A percentile compares a stretch with the other conserved stretches of the same genome.
Evolutionary conservation across 1,140 invertebrate genomes (phyloP).

Genomic region (Polypedilum vanderplanki): DNA sequence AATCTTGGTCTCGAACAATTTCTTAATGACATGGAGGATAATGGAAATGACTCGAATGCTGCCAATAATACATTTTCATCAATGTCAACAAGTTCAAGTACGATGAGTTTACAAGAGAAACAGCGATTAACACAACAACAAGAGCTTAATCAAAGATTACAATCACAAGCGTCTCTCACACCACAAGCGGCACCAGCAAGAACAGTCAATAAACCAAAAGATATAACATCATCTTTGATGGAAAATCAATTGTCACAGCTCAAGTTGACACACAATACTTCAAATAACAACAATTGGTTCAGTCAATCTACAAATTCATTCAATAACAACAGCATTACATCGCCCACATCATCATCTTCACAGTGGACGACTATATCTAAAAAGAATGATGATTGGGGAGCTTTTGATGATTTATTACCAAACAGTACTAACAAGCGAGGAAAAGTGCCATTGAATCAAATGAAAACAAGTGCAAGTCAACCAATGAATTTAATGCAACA

Average conservation of each 20-base stretch:
- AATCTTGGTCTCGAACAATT: constrained; percentile 18
- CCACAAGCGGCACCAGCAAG: background rate
- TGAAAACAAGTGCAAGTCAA: background rate
- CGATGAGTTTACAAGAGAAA: constrained; percentile 15
- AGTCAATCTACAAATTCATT: background rate
- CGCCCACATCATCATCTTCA: background rate
- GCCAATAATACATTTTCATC: background rate
- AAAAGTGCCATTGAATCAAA: constrained; percentile 9
- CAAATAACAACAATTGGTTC: background rate
- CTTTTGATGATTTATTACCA: constrained; percentile 15
- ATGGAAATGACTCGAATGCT: background rate
- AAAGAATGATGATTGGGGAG: constrained; percentile 16
- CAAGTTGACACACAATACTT: background rate
- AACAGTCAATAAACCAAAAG: background rate
- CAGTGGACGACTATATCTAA: background rate
- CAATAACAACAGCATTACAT: background rate
- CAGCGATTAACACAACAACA: background rate
- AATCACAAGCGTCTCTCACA: background rate
- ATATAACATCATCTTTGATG: background rate
- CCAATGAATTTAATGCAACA: background rate
- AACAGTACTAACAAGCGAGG: background rate
- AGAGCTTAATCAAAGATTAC: background rate
- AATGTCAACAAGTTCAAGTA: constrained; percentile 4
- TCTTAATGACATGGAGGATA: background rate
- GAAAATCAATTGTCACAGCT: background rate